A percentile compares a stretch with the other conserved stretches of the same genome.
phyloP scores from a whole-genome alignment of 1,140 invertebrate genomes.

The Anastrepha ludens region DNA sequence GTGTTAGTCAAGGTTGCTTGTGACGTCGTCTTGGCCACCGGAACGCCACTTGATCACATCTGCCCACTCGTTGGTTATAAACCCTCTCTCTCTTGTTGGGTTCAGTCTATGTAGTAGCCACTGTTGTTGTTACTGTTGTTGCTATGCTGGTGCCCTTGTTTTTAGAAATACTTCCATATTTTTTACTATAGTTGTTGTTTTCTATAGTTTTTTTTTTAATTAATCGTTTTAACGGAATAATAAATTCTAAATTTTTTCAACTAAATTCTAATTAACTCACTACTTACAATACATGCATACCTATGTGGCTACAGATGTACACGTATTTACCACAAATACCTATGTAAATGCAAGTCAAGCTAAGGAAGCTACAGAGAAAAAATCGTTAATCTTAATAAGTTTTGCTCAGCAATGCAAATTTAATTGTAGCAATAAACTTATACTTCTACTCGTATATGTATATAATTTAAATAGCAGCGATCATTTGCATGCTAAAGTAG shows the following conservation, averaged over 20 bases:
- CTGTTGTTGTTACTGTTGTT: neutral
- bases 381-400: too few relatives aligned
- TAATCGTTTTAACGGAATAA: constrained; percentile 13
- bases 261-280: constrained; percentile 28
- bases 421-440: too few relatives aligned
- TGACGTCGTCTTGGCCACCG: constrained; percentile 63
- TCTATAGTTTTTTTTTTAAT: neutral
- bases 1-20: constrained; percentile 67
- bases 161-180: neutral
- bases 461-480: too few relatives aligned
- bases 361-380: too few relatives aligned
- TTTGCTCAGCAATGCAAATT: too few relatives aligned
- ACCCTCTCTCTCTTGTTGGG: constrained; percentile 2
- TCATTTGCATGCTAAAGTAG: too few relatives aligned
- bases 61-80: constrained; percentile 17
- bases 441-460: too few relatives aligned
- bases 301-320: too few relatives aligned
- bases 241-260: neutral
- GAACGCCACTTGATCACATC: neutral
- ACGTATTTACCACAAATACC: too few relatives aligned
- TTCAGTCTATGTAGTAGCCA: neutral
- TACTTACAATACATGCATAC: neutral
- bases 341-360: neutral
- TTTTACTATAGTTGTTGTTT: neutral
- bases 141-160: neutral